phyloP scores from a whole-genome alignment of 2,797 vertebrate genomes.

The Scolopax bukidnonensis region DNA sequence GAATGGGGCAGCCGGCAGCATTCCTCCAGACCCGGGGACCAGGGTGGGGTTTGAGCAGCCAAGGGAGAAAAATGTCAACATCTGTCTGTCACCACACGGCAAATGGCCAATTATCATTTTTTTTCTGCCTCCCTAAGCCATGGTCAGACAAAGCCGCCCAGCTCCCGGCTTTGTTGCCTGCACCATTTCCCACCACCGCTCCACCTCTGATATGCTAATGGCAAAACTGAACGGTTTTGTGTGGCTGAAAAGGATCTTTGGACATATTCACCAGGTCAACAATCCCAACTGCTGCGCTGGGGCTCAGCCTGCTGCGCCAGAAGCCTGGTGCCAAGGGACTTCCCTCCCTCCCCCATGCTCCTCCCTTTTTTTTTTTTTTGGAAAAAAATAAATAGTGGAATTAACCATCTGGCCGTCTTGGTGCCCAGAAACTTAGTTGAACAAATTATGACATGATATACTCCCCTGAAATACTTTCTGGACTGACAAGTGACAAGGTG shows the following conservation, averaged over 20 bases:
- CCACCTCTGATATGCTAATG: conserved; percentile 82
- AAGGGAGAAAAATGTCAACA: conserved; percentile 72
- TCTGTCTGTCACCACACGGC: conserved; percentile 69
- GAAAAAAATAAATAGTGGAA: neutral
- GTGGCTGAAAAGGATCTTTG: conserved; percentile 73
- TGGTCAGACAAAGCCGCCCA: conserved; percentile 75
- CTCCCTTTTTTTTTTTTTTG: neutral
- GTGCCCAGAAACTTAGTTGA: conserved; percentile 18
- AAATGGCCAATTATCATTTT: conserved; percentile 74
- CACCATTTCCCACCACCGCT: conserved; percentile 82
- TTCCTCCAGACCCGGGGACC: neutral
- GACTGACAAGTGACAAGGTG: neutral
- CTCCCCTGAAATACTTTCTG: neutral
- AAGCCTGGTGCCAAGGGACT: neutral
- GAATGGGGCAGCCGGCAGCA: neutral
- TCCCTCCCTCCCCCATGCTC: conserved; percentile 1
- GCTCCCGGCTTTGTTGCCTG: conserved; percentile 63
- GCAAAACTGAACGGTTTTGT: conserved; percentile 67
- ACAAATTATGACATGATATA: neutral
- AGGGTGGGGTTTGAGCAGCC: conserved; percentile 13
- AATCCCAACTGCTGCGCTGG: conserved; percentile 50
- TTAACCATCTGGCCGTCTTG: conserved; percentile 69
- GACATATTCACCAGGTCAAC: conserved; percentile 68
- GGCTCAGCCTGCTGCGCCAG: conserved; percentile 52
- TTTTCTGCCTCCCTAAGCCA: conserved; percentile 77